These are phyloP conservation scores for Heliconius aoede DNA, from an alignment of 2,888 invertebrate species.

Conservation along the genomic window DNA sequence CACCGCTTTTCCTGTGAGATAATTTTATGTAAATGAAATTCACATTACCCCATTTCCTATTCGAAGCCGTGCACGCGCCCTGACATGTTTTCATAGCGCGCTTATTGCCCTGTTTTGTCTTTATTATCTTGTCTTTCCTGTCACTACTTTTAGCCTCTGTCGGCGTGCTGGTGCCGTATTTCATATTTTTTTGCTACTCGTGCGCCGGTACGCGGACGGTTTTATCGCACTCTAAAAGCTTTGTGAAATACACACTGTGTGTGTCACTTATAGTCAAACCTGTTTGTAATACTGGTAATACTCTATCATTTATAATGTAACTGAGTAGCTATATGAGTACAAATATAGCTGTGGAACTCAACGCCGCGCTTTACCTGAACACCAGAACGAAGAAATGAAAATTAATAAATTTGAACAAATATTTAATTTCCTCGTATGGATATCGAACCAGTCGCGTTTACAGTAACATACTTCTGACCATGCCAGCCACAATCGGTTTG, in stretches of 20 bases:
- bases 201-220: slow-evolving; percentile 22
- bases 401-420: too few relatives aligned
- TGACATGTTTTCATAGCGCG: slow-evolving; percentile 72
- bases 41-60: slow-evolving; percentile 76
- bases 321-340: too few relatives aligned
- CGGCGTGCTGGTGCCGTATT: slow-evolving; percentile 55
- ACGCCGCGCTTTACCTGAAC: too few relatives aligned
- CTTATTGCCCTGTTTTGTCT: slow-evolving; percentile 75
- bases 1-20: slow-evolving; percentile 69
- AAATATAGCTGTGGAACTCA: too few relatives aligned
- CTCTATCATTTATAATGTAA: neutral
- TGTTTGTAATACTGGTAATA: neutral
- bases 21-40: slow-evolving; percentile 81
- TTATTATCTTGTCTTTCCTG: slow-evolving; percentile 70
- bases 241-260: slow-evolving; percentile 24
- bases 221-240: slow-evolving; percentile 37
- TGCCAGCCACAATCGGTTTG: too few relatives aligned
- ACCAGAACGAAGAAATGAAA: too few relatives aligned
- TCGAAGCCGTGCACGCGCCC: slow-evolving; percentile 62
- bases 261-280: neutral
- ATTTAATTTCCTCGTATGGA: too few relatives aligned
- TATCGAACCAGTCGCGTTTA: too few relatives aligned
- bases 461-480: accelerated
- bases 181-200: slow-evolving; percentile 62
- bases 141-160: slow-evolving; percentile 62